Percentiles rank a stretch among this genome's conserved stretches.
These are phyloP conservation scores for Mola mola DNA, from an alignment of 2,113 vertebrate genomes.

Conservation along the genomic window DNA sequence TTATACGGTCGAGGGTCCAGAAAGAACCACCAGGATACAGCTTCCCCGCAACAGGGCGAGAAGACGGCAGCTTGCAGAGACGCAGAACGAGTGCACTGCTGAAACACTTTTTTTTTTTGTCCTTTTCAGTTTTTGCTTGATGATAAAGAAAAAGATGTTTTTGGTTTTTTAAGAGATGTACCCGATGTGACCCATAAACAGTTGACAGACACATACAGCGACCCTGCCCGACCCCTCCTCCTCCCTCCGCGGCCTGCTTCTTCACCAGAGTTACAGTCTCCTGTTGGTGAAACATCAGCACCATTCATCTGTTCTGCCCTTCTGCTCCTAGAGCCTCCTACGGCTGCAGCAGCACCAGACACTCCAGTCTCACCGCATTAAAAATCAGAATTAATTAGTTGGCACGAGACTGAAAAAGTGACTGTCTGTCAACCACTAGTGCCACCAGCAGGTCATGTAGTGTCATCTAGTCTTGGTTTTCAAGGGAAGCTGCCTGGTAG, in stretches of 20 bases:
- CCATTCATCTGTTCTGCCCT: conserved; percentile 49
- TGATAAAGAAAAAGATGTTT: conserved; percentile 66
- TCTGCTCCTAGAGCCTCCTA: conserved; percentile 37
- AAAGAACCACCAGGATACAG: conserved; percentile 55
- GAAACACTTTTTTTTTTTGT: conserved; percentile 43
- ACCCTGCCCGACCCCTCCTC: conserved; percentile 24
- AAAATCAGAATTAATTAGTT: conserved; percentile 56
- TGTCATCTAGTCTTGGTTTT: conserved; percentile 44
- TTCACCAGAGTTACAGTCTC: conserved; percentile 37
- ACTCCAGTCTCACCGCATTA: conserved; percentile 12
- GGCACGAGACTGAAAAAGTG: conserved; percentile 57
- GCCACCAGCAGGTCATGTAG: conserved; percentile 63
- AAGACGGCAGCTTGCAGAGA: conserved; percentile 64
- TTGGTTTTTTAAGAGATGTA: conserved; percentile 79
- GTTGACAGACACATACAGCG: conserved; percentile 75
- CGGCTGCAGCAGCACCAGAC: conserved; percentile 32
- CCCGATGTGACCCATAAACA: conserved; percentile 78
- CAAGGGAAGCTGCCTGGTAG: conserved; percentile 69
- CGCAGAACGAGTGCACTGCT: conserved; percentile 63
- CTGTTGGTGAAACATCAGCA: conserved; percentile 52
- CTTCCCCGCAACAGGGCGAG: conserved; percentile 28
- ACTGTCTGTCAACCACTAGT: conserved; percentile 35
- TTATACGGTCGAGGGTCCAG: conserved; percentile 36
- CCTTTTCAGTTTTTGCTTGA: conserved; percentile 58
- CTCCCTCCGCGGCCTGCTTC: conserved; percentile 36